Evolutionary conservation across 2,888 invertebrate species (phyloP).

Genomic region (Campopleginae sp.): DNA sequence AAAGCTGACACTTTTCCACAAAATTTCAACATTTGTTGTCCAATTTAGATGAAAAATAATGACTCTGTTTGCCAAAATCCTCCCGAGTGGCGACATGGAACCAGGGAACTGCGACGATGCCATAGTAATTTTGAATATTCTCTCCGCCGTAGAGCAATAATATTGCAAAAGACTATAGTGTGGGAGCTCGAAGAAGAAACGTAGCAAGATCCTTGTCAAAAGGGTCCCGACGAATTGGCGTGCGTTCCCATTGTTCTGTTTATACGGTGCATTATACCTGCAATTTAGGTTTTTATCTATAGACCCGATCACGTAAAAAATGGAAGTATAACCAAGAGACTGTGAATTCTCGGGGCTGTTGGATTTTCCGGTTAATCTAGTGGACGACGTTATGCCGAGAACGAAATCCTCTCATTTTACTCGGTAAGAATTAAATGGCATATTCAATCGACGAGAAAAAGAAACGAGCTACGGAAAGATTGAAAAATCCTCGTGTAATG

Average conservation of each 20-base stretch:
- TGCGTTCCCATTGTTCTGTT: conserved; percentile 81
- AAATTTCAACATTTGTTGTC: too few relatives aligned
- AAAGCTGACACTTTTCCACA: too few relatives aligned
- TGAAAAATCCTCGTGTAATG: conserved; percentile 33
- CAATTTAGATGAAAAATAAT: too few relatives aligned
- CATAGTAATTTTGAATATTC: too few relatives aligned
- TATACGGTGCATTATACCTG: conserved; percentile 81
- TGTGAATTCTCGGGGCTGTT: conserved; percentile 52
- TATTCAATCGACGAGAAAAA: conserved; percentile 25
- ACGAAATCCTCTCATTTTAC: conserved; percentile 51
- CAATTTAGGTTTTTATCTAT: conserved; percentile 80
- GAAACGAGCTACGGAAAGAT: conserved; percentile 18
- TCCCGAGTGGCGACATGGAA: too few relatives aligned
- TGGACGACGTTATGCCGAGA: conserved; percentile 45
- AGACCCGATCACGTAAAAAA: conserved; percentile 75
- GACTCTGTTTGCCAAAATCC: too few relatives aligned
- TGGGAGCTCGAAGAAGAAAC: conserved; percentile 79
- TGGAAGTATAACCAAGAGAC: conserved; percentile 13
- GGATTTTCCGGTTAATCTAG: conserved; percentile 39
- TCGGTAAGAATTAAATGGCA: conserved; percentile 27
- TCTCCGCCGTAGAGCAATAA: background rate
- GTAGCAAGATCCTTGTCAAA: conserved; percentile 63
- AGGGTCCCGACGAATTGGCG: conserved; percentile 73
- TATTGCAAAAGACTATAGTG: conserved; percentile 54
- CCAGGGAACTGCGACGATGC: too few relatives aligned